Evolutionary conservation across 1,140 invertebrate genomes (phyloP).

Genomic region (Carposina sasakii): DNA sequence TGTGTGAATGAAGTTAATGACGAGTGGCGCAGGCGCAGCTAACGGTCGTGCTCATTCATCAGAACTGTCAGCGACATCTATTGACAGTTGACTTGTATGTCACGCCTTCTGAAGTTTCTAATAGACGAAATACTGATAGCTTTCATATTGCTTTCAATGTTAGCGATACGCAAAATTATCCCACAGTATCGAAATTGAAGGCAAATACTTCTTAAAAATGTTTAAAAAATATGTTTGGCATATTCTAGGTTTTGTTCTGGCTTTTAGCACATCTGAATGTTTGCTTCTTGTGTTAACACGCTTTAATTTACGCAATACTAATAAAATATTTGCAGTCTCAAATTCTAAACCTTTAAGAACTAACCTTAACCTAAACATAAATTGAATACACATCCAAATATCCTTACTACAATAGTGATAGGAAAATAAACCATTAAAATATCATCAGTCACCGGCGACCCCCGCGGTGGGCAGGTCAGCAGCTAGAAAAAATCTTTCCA

Average conservation of each 20-base stretch:
- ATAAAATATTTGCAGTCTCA: no score
- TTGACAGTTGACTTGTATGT: conserved; percentile 60
- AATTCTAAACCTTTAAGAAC: no score
- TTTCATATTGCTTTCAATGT: no score
- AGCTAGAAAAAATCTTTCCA: conserved; percentile 56
- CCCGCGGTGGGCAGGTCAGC: conserved; percentile 65
- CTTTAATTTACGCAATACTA: no score
- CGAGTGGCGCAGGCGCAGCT: conserved; percentile 41
- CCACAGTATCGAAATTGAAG: no score
- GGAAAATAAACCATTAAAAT: conserved; percentile 69
- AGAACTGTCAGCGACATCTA: conserved; percentile 67
- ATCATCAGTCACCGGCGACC: conserved; percentile 60
- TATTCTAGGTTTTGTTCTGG: no score
- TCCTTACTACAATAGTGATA: conserved; percentile 53
- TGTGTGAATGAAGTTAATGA: conserved; percentile 59
- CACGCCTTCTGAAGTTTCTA: conserved; percentile 48
- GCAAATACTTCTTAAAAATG: no score
- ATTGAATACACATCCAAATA: conserved; percentile 6
- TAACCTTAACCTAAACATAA: not conserved
- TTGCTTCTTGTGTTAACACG: no score
- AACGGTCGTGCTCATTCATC: conserved; percentile 66
- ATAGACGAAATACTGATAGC: no score
- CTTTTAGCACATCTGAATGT: no score
- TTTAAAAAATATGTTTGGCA: no score
- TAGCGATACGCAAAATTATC: no score